phyloP scores from a whole-genome alignment of 2,797 vertebrate species.

The Sandelia bainsii region DNA sequence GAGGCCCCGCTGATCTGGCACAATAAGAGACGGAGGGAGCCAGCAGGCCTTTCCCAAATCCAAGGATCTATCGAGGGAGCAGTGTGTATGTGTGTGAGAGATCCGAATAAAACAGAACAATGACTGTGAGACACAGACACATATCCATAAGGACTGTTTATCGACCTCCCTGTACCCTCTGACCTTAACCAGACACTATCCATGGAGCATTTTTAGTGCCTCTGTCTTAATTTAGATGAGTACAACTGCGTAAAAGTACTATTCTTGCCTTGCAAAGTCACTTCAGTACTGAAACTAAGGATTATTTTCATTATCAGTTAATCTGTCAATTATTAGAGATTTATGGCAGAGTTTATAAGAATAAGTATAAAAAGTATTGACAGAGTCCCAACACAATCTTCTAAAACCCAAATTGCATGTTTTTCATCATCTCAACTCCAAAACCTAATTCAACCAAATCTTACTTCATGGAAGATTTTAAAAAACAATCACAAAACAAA shows the following conservation, averaged over 20 bases:
- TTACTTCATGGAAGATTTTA: not conserved
- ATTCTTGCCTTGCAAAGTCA: not conserved
- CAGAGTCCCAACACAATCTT: not conserved
- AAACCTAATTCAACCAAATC: not conserved
- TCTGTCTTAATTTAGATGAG: not conserved
- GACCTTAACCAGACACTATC: not conserved
- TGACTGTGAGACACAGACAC: not conserved
- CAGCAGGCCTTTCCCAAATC: conserved; percentile 57
- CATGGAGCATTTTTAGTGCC: not conserved
- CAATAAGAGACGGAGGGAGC: conserved; percentile 65
- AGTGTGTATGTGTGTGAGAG: not conserved
- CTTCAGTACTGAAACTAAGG: not conserved
- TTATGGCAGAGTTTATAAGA: no score
- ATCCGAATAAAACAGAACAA: not conserved
- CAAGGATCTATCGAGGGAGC: conserved; percentile 49
- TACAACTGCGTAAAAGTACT: no score
- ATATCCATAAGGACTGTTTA: not conserved
- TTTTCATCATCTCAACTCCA: not conserved
- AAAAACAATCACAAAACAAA: not conserved
- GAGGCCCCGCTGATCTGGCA: conserved; percentile 83
- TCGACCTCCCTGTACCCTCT: not conserved
- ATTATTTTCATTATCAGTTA: not conserved
- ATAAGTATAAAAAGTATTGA: not conserved
- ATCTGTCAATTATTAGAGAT: no score
- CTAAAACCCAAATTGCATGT: not conserved